Evolutionary conservation across 1,140 invertebrate genomes (phyloP).

Genomic region (Drosophila sturtevanti): DNA sequence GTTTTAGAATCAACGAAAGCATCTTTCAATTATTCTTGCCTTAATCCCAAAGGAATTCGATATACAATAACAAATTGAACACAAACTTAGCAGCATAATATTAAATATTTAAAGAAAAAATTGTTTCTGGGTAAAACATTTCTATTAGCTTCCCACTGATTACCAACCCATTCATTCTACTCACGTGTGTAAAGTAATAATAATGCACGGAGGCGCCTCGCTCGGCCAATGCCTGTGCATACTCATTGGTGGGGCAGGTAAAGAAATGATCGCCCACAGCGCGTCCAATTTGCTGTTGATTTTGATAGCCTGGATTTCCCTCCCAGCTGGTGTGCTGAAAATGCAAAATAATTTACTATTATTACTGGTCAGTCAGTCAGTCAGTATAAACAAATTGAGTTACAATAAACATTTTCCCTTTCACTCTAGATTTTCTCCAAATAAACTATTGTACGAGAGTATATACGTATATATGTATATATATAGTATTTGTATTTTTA

Average conservation of each 20-base stretch:
- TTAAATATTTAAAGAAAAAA: neutral
- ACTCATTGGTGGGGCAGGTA: slow-evolving; percentile 95
- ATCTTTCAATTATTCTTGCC: no score
- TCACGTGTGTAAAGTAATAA: slow-evolving; percentile 96
- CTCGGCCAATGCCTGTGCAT: slow-evolving; percentile 92
- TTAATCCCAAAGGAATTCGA: neutral
- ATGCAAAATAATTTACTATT: neutral
- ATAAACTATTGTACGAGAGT: no score
- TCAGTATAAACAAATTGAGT: neutral
- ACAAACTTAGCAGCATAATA: neutral
- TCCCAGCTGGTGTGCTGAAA: slow-evolving; percentile 96
- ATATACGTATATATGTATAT: no score
- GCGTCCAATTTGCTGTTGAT: slow-evolving; percentile 93
- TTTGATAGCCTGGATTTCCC: slow-evolving; percentile 90
- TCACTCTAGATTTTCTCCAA: no score
- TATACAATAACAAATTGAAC: neutral
- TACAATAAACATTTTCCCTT: no score
- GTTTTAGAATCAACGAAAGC: no score
- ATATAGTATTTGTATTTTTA: neutral
- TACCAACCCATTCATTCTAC: slow-evolving; percentile 70
- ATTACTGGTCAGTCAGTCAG: neutral
- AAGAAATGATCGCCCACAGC: slow-evolving; percentile 97
- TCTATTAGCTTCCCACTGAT: neutral
- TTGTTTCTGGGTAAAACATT: neutral
- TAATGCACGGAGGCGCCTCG: slow-evolving; percentile 93